phyloP scores from a whole-genome alignment of 1,140 invertebrate species.

The Scaptomyza graminum region DNA sequence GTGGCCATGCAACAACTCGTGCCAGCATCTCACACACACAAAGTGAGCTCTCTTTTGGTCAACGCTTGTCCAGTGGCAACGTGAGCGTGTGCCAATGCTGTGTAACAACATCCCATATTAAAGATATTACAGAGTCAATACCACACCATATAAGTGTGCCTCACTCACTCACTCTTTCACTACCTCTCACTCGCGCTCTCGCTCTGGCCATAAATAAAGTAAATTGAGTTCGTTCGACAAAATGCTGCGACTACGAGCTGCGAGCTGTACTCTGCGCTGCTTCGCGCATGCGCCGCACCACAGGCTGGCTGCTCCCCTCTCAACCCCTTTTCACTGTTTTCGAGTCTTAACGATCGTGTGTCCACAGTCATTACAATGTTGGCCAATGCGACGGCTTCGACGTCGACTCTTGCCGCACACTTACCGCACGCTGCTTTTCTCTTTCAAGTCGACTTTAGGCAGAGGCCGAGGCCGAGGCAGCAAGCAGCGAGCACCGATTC shows the following conservation, averaged over 20 bases:
- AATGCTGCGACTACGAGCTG: slow-evolving; percentile 52
- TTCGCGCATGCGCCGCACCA: slow-evolving; percentile 53
- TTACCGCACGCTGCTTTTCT: slow-evolving; percentile 82
- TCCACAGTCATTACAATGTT: slow-evolving; percentile 83
- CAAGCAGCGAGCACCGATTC: slow-evolving; percentile 4
- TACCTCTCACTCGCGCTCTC: slow-evolving; percentile 14
- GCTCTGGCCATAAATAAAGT: slow-evolving; percentile 69
- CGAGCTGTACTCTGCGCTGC: slow-evolving; percentile 11
- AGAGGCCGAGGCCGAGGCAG: too few relatives aligned
- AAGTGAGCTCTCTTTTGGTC: slow-evolving; percentile 38
- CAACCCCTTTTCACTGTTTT: slow-evolving; percentile 10
- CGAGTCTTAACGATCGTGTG: slow-evolving; percentile 81
- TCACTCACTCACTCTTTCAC: slow-evolving; percentile 25
- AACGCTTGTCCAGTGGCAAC: slow-evolving; percentile 76
- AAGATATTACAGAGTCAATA: slow-evolving; percentile 82
- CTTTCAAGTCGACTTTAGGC: slow-evolving; percentile 60
- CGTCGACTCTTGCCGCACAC: slow-evolving; percentile 55
- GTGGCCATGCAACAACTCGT: slow-evolving; percentile 36
- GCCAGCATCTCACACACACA: slow-evolving; percentile 34
- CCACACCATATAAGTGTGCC: slow-evolving; percentile 78
- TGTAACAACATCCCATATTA: slow-evolving; percentile 82
- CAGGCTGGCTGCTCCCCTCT: slow-evolving; percentile 27
- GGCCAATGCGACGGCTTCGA: slow-evolving; percentile 64
- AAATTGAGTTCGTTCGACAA: slow-evolving; percentile 82
- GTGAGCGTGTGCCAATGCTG: slow-evolving; percentile 83